Evolutionary conservation across 2,888 invertebrate species (phyloP).

Genomic region (Yponomeuta cagnagella): DNA sequence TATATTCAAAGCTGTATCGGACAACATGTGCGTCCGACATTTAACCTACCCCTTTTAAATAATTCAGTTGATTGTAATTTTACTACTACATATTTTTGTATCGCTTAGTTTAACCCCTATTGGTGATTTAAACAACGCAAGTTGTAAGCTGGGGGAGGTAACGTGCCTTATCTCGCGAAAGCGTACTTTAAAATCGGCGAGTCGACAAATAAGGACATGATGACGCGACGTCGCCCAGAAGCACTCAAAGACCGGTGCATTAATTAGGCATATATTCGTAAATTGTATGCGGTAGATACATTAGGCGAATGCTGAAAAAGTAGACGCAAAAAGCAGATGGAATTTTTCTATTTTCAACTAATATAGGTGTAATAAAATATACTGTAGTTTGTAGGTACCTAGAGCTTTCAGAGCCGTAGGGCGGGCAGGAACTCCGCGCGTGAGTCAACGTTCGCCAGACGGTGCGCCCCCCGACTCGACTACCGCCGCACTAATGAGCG

Average conservation of each 20-base stretch:
- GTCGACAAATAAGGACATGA: slow-evolving; percentile 14
- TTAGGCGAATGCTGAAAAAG: no score
- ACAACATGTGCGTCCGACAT: neutral
- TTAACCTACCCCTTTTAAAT: neutral
- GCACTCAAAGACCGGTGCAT: neutral
- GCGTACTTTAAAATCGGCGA: slow-evolving; percentile 16
- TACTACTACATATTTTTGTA: no score
- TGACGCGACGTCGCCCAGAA: slow-evolving; percentile 4
- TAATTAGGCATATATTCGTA: neutral
- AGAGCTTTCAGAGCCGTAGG: neutral
- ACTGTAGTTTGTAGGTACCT: neutral
- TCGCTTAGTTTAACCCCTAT: no score
- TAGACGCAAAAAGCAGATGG: no score
- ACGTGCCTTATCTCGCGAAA: slow-evolving; percentile 57
- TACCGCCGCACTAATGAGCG: slow-evolving; percentile 12
- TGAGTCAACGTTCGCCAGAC: slow-evolving; percentile 47
- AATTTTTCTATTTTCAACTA: no score
- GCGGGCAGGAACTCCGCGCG: slow-evolving; percentile 33
- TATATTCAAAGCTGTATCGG: neutral
- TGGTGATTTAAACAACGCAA: slow-evolving; percentile 1
- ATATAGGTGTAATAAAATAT: no score
- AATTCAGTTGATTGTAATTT: neutral
- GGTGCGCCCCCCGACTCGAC: slow-evolving; percentile 22
- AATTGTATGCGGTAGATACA: neutral
- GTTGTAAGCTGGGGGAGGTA: slow-evolving; percentile 24